phyloP scores from a whole-genome alignment of 2,797 vertebrate species.

The Danio choprae region DNA sequence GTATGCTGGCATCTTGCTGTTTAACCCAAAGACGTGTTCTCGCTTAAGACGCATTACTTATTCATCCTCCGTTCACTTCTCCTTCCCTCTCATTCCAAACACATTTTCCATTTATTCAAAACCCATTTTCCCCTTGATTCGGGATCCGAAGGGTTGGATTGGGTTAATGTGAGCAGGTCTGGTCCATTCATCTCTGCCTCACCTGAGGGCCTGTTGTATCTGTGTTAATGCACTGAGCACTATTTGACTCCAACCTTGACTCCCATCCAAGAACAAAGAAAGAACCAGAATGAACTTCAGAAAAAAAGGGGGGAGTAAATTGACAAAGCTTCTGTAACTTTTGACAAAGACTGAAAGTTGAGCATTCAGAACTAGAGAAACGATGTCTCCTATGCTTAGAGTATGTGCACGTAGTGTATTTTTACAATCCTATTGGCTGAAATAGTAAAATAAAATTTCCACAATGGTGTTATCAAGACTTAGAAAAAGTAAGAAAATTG shows the following conservation, averaged over 20 bases:
- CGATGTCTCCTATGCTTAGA: not conserved
- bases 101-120: slow-evolving; percentile 62
- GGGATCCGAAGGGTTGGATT: slow-evolving; percentile 48
- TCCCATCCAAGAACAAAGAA: slow-evolving; percentile 54
- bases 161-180: slow-evolving; percentile 62
- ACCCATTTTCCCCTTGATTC: slow-evolving; percentile 52
- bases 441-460: too few species aligned
- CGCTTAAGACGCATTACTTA: slow-evolving; percentile 51
- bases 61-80: slow-evolving; percentile 34
- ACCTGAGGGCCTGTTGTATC: slow-evolving; percentile 62
- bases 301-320: slow-evolving; percentile 56
- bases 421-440: too few species aligned
- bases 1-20: not conserved
- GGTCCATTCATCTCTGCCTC: slow-evolving; percentile 56
- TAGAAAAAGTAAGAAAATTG: too few species aligned
- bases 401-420: not conserved
- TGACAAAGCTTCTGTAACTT: slow-evolving; percentile 54
- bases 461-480: too few species aligned
- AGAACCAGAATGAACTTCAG: slow-evolving; percentile 19
- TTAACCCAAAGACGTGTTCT: slow-evolving; percentile 11
- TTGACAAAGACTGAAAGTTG: slow-evolving; percentile 60
- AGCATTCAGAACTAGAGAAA: slow-evolving; percentile 24
- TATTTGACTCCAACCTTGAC: slow-evolving; percentile 55
- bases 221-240: slow-evolving; percentile 52
- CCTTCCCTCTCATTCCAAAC: slow-evolving; percentile 54